A percentile compares a stretch with the other conserved stretches of the same genome.
Evolutionary conservation across 2,888 invertebrate genomes (phyloP).

Genomic region (Tetragnatha montana): DNA sequence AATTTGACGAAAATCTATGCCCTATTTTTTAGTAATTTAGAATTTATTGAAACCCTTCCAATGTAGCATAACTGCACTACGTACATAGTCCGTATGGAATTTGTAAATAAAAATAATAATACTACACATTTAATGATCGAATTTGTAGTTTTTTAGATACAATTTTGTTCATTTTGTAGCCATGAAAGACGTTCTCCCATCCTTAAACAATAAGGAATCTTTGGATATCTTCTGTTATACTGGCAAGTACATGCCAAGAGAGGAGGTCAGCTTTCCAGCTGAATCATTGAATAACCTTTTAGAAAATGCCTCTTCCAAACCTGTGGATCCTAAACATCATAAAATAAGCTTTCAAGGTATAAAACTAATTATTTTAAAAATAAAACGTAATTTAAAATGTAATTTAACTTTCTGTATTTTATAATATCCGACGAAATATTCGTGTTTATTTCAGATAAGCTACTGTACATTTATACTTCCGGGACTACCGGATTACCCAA

Average conservation of each 20-base stretch:
- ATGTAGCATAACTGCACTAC: no score
- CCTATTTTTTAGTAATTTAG: no score
- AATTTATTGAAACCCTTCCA: no score
- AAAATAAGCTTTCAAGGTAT: conserved; percentile 32
- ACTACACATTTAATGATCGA: no score
- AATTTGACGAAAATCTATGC: no score
- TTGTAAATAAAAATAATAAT: no score
- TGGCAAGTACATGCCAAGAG: not conserved
- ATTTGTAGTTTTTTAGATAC: no score
- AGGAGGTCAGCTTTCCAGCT: not conserved
- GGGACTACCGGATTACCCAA: conserved; percentile 99
- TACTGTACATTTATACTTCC: conserved; percentile 97
- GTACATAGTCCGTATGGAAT: no score
- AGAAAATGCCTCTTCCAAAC: conserved; percentile 34
- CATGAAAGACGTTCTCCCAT: conserved; percentile 36
- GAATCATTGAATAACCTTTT: conserved; percentile 57
- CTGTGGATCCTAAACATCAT: not conserved
- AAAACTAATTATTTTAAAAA: not conserved
- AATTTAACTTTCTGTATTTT: no score
- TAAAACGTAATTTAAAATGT: not conserved
- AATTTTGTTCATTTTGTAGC: conserved; percentile 12
- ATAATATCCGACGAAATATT: not conserved
- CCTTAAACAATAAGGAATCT: conserved; percentile 43
- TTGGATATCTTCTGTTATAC: conserved; percentile 59
- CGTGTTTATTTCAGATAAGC: conserved; percentile 79